Evolutionary conservation across 2,888 invertebrate genomes (phyloP).

Genomic region (Meganola albula): DNA sequence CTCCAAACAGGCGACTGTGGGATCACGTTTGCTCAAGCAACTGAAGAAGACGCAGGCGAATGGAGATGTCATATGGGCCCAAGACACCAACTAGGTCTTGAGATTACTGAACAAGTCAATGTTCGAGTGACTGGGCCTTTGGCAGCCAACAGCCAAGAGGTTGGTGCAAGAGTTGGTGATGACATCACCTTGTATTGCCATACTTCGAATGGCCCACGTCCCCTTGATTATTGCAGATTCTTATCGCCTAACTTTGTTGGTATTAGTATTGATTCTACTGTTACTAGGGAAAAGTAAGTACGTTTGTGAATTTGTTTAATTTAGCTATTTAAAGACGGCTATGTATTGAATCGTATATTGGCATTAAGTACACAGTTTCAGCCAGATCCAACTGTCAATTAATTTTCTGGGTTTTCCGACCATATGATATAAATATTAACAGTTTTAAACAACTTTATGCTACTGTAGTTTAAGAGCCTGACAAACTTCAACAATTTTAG

Average conservation of each 20-base stretch:
- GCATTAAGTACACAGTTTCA: too few relatives aligned
- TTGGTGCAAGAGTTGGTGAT: constrained; percentile 33
- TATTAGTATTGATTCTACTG: constrained; percentile 54
- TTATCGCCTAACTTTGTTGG: constrained; percentile 53
- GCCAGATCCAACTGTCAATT: too few relatives aligned
- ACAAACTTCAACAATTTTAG: too few relatives aligned
- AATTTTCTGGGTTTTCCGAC: too few relatives aligned
- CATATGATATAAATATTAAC: too few relatives aligned
- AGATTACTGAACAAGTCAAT: constrained; percentile 44
- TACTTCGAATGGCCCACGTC: constrained; percentile 53
- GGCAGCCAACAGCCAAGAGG: constrained; percentile 45
- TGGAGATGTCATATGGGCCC: constrained; percentile 75
- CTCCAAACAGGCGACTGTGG: constrained; percentile 65
- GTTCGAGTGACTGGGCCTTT: constrained; percentile 65
- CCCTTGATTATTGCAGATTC: constrained; percentile 71
- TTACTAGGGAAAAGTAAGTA: constrained; percentile 59
- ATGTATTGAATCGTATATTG: too few relatives aligned
- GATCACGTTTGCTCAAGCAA: constrained; percentile 52
- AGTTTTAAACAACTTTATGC: too few relatives aligned
- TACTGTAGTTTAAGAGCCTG: too few relatives aligned
- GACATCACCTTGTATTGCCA: constrained; percentile 55
- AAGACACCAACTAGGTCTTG: constrained; percentile 44
- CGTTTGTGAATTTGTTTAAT: too few relatives aligned
- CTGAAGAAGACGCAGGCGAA: constrained; percentile 45
- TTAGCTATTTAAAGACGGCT: too few relatives aligned